These are phyloP conservation scores for Cerastis rubricosa DNA, from an alignment of 2,888 invertebrate genomes.

Conservation along the genomic window DNA sequence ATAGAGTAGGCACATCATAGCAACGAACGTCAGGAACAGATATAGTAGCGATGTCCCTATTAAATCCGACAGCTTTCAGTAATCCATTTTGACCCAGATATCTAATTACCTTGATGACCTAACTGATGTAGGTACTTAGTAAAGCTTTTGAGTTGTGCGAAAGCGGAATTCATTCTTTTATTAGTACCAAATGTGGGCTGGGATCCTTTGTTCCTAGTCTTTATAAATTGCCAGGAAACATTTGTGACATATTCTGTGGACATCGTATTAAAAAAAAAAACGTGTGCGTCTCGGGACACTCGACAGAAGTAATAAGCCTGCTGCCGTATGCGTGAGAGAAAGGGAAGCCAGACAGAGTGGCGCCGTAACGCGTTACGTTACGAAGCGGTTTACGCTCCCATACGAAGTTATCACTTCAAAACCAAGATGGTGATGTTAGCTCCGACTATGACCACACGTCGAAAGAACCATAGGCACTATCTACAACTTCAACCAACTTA, in stretches of 20 bases:
- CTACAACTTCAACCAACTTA: background rate
- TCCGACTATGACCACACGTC: too few relatives aligned
- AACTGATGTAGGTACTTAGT: constrained; percentile 5
- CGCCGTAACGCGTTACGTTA: too few relatives aligned
- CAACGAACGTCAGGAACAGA: constrained; percentile 26
- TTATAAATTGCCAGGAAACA: background rate
- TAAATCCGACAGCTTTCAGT: constrained; percentile 31
- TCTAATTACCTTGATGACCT: constrained; percentile 47
- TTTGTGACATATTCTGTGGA: background rate
- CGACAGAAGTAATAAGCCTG: too few relatives aligned
- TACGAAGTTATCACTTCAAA: too few relatives aligned
- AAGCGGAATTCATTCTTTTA: background rate
- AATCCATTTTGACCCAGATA: constrained; percentile 51
- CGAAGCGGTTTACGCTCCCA: too few relatives aligned
- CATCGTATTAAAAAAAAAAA: background rate
- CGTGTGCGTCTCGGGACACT: too few relatives aligned
- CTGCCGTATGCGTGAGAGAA: too few relatives aligned
- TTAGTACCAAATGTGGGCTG: background rate
- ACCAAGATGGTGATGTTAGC: background rate
- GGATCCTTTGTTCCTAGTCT: background rate
- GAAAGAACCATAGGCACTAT: background rate
- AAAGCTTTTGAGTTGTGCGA: background rate
- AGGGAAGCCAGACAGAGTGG: too few relatives aligned
- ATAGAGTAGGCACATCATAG: constrained; percentile 14
- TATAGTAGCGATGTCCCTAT: constrained; percentile 17